phyloP scores from a whole-genome alignment of 2,113 vertebrate species.

The Cyphotilapia sp. region DNA sequence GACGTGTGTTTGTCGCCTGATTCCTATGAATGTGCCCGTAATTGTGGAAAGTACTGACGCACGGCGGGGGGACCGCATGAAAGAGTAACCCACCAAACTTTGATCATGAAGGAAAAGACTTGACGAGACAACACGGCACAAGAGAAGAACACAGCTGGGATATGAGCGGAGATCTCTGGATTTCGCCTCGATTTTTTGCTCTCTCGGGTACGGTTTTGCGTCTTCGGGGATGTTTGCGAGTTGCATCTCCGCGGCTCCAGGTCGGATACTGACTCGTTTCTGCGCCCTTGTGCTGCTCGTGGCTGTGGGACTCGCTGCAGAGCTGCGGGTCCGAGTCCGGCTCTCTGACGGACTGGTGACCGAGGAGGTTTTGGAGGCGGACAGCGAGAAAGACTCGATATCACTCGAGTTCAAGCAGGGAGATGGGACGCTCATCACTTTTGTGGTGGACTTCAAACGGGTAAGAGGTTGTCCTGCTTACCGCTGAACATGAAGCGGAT shows the following conservation, averaged over 20 bases:
- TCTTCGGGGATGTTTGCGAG: conserved; percentile 66
- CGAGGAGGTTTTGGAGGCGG: conserved; percentile 89
- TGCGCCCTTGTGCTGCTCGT: conserved; percentile 48
- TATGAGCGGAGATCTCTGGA: conserved; percentile 38
- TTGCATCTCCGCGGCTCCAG: conserved; percentile 38
- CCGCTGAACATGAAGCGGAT: not conserved
- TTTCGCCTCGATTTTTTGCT: conserved; percentile 14
- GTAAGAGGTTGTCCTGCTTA: conserved; percentile 59
- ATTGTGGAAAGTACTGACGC: not conserved
- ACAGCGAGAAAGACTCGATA: conserved; percentile 83
- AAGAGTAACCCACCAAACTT: not conserved
- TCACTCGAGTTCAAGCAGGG: conserved; percentile 84
- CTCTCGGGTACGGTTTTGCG: conserved; percentile 27
- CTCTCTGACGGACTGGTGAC: conserved; percentile 85
- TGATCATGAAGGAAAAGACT: conserved; percentile 23
- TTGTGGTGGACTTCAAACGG: conserved; percentile 89
- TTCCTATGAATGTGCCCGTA: not conserved
- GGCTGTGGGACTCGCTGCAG: conserved; percentile 57
- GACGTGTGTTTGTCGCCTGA: not conserved
- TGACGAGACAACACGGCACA: not conserved
- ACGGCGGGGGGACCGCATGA: not conserved
- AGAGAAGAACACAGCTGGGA: not conserved
- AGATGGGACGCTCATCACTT: conserved; percentile 87
- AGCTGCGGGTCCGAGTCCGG: conserved; percentile 86
- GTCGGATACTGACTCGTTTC: conserved; percentile 41